phyloP scores from a whole-genome alignment of 2,888 invertebrate species.

The Drosophila pseudotalamancana region DNA sequence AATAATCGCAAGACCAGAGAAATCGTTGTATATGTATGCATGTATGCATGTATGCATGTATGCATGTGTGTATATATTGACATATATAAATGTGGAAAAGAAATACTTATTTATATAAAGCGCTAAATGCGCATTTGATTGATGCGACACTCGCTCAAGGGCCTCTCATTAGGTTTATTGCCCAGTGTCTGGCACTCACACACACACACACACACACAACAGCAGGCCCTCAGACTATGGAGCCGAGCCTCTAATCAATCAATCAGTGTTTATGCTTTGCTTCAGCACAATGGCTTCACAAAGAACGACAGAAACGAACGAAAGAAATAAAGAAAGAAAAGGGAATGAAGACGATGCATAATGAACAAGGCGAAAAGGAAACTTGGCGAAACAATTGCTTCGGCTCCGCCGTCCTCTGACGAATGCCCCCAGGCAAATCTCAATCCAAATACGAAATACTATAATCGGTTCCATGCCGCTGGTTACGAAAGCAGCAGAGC shows the following conservation, averaged over 20 bases:
- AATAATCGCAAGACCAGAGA: conserved; percentile 74
- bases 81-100: conserved; percentile 9
- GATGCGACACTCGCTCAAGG: conserved; percentile 77
- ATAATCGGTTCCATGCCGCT: conserved; percentile 81
- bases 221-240: conserved; percentile 10
- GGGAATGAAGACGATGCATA: conserved; percentile 31
- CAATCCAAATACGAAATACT: conserved; percentile 74
- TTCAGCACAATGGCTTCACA: conserved; percentile 38
- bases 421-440: conserved; percentile 71
- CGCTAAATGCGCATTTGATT: conserved; percentile 76
- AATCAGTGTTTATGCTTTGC: conserved; percentile 72
- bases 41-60: conserved; percentile 15
- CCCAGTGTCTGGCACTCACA: conserved; percentile 31
- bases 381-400: conserved; percentile 73
- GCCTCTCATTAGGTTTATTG: conserved; percentile 75
- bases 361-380: conserved; percentile 59
- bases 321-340: not conserved
- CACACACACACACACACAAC: too few species aligned
- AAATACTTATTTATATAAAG: conserved; percentile 58
- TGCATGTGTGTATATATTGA: not conserved
- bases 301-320: not conserved
- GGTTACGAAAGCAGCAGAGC: conserved; percentile 47
- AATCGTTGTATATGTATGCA: conserved; percentile 49
- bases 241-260: conserved; percentile 77
- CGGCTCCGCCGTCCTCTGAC: conserved; percentile 66